phyloP scores from a whole-genome alignment of 2,888 invertebrate genomes.

The Mesoligia furuncula region DNA sequence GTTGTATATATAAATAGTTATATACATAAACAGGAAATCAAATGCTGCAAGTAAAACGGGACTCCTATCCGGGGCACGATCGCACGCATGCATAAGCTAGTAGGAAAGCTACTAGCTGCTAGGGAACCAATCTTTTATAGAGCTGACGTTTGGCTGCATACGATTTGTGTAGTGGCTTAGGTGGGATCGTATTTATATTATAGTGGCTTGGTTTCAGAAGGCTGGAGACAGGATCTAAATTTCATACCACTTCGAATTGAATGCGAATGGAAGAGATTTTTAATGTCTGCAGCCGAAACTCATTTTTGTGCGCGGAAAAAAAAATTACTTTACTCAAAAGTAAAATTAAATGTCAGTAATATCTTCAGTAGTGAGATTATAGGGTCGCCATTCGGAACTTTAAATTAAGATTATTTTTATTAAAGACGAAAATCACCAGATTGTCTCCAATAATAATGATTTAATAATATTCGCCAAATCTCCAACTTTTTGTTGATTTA shows the following conservation, averaged over 20 bases:
- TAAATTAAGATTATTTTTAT: background rate
- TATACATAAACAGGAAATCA: conserved; percentile 58
- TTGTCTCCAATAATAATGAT: background rate
- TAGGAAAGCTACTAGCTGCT: conserved; percentile 4
- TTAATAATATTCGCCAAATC: background rate
- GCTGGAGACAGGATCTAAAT: conserved; percentile 19
- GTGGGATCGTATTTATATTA: conserved; percentile 24
- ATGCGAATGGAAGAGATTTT: background rate
- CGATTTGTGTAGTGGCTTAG: conserved; percentile 37
- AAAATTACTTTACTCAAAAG: background rate
- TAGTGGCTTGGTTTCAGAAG: background rate
- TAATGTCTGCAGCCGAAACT: background rate
- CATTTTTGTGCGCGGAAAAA: background rate
- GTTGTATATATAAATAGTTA: conserved; percentile 41
- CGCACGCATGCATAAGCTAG: conserved; percentile 63
- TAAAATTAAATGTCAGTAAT: background rate
- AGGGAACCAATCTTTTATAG: conserved; percentile 56
- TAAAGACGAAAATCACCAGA: too few relatives aligned
- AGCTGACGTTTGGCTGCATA: conserved; percentile 51
- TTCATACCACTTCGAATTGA: conserved; percentile 7
- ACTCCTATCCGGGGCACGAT: conserved; percentile 44
- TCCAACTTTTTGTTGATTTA: background rate
- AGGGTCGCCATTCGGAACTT: background rate
- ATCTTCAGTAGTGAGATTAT: background rate
- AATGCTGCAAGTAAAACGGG: conserved; percentile 58